Base-by-base conservation (phyloP, 1,140 invertebrate species). In the Hestina assimilis region DNA sequence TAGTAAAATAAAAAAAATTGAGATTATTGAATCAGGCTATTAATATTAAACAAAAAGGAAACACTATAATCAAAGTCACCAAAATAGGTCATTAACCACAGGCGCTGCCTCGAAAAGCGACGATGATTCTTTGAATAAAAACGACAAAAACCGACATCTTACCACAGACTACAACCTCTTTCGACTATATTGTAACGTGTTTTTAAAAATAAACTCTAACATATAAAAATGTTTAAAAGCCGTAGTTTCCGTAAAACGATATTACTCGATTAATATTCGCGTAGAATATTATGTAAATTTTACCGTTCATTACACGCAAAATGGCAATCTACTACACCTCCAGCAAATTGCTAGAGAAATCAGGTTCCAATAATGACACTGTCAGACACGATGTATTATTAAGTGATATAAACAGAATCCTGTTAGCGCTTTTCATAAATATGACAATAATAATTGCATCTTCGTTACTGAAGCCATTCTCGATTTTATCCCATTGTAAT, bases 401-500 rank as follows among this genome's bases (percentile, higher is more conserved):
- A 55, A 70, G 54, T 65, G 47, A 59, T 59, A 52, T 52, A 53
- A 59, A 50, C 35, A 19, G 42, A 66, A 66, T 72, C 61, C 62
- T 67, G 65, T 63, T 51, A 31, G 42, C 38, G 48, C 53, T 69
- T 69, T 61, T 54, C 50, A 61, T 58, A 64, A 58, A 67, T 63
- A 66, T 56, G 31, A 47, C 38, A 29, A 20, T 12, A 26, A 41
- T 48, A 48, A 38, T 29, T 14, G 6, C 38, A 43, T 41, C 1
- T 19, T 23, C 26, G 38, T 33, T 24, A 14, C n/a, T 2, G 17
- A 40, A n/a, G 47, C 31, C 3, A 40, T n/a, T 26, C 1, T 50
- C 17, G 23, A 8, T 11, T 5, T 50, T 50, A 40, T 11, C 0
- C 3, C 2, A n/a, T 40, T 1, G 12, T 0, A 7, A 38, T 50